phyloP scores from a whole-genome alignment of 2,113 vertebrate genomes.

The Vidua chalybeata region DNA sequence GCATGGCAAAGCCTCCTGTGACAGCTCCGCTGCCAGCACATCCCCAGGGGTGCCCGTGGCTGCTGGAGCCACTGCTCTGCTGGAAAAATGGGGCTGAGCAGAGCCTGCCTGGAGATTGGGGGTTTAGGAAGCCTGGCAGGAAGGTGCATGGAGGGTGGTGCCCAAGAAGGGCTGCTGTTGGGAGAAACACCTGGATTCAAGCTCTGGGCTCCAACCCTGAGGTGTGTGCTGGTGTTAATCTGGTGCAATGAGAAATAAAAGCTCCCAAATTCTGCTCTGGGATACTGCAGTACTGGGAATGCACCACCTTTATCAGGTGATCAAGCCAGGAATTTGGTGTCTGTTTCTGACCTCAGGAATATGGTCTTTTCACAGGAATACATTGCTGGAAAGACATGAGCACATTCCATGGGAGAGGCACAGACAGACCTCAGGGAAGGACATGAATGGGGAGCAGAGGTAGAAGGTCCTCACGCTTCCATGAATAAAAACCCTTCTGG shows the following conservation, averaged over 20 bases:
- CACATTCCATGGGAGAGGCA: fast-evolving
- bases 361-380: background rate
- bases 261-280: background rate
- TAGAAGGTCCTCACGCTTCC: background rate
- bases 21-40: fast-evolving
- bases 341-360: background rate
- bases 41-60: fast-evolving
- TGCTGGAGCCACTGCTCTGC: background rate
- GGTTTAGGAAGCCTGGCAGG: background rate
- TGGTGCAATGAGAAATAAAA: background rate
- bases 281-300: background rate
- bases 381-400: background rate
- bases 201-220: background rate
- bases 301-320: no score
- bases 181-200: background rate
- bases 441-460: background rate
- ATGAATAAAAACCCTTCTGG: background rate
- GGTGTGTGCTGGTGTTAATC: background rate
- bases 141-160: background rate
- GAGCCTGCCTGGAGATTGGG: background rate
- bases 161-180: fast-evolving
- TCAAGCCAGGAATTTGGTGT: background rate
- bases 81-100: background rate
- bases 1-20: background rate
- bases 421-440: background rate